A percentile compares a stretch with the other conserved stretches of the same genome.
These are phyloP conservation scores for Zygaena filipendulae DNA, from an alignment of 2,888 invertebrate genomes.

Conservation along the genomic window DNA sequence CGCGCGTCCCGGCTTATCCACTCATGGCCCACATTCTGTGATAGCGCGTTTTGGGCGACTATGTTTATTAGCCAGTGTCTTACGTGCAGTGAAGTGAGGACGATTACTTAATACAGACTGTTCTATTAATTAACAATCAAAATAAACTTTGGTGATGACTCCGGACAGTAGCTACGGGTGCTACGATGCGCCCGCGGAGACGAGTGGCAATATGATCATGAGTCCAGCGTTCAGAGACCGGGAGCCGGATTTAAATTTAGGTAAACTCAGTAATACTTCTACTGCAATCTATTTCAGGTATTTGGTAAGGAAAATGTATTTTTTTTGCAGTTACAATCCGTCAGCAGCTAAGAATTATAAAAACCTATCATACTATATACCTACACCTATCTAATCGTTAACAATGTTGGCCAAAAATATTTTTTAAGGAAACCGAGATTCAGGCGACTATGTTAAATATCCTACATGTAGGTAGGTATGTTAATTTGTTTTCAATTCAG, in stretches of 20 bases:
- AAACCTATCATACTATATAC: too few species aligned
- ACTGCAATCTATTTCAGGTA: too few species aligned
- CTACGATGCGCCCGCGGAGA: constrained; percentile 64
- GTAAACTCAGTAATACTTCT: constrained; percentile 37
- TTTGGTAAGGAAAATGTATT: too few species aligned
- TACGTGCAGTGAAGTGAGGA: constrained; percentile 59
- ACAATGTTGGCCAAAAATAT: too few species aligned
- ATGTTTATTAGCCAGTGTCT: constrained; percentile 37
- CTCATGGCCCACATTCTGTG: constrained; percentile 51
- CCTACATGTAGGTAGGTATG: too few species aligned
- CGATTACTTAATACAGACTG: too few species aligned
- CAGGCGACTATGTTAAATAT: too few species aligned
- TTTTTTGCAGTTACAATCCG: too few species aligned
- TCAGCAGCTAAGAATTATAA: too few species aligned
- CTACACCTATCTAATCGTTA: too few species aligned
- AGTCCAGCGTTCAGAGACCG: constrained; percentile 54
- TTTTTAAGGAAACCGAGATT: too few species aligned
- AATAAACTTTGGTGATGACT: constrained; percentile 69
- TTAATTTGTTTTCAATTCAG: too few species aligned
- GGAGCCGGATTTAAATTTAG: constrained; percentile 80
- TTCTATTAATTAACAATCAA: constrained; percentile 29
- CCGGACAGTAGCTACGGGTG: constrained; percentile 73
- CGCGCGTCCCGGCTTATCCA: constrained; percentile 42
- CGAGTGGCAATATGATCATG: constrained; percentile 63
- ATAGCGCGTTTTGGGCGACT: constrained; percentile 33